phyloP scores from a whole-genome alignment of 2,113 vertebrate species.

The Spea bombifrons region DNA sequence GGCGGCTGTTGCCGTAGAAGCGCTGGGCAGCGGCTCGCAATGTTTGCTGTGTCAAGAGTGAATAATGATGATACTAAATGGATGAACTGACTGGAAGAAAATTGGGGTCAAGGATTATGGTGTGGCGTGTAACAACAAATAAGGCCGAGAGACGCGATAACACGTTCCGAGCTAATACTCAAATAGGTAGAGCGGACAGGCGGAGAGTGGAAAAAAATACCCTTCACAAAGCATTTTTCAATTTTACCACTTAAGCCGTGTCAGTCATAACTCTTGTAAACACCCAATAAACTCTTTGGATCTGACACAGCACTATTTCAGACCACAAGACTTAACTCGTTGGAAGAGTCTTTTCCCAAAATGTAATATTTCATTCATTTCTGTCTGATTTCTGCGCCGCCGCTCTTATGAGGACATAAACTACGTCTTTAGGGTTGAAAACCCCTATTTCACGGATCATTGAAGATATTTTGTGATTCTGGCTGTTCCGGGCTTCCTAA shows the following conservation, averaged over 20 bases:
- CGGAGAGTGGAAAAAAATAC: neutral
- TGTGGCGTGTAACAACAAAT: neutral
- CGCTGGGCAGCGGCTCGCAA: no score
- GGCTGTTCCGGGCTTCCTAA: neutral
- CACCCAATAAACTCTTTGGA: conserved; percentile 30
- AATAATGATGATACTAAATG: no score
- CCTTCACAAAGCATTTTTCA: conserved; percentile 38
- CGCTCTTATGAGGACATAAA: conserved; percentile 12
- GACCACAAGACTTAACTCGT: conserved; percentile 7
- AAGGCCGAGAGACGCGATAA: neutral
- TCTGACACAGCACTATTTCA: conserved; percentile 24
- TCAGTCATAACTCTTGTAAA: conserved; percentile 38
- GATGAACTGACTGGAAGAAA: neutral
- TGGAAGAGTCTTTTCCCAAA: neutral
- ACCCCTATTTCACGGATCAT: conserved; percentile 17
- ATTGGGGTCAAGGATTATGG: neutral
- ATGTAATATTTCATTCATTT: conserved; percentile 14
- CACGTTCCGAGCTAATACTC: neutral
- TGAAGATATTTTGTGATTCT: conserved; percentile 13
- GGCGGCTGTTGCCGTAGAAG: no score
- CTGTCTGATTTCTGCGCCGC: neutral
- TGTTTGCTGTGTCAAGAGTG: no score
- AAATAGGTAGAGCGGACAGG: neutral
- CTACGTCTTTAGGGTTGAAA: conserved; percentile 22
- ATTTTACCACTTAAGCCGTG: conserved; percentile 33